Evolutionary conservation across 2,797 vertebrate genomes (phyloP), one percentile per base, ranked within the genome.

Genomic region (Craterocephalus amniculus): DNA sequence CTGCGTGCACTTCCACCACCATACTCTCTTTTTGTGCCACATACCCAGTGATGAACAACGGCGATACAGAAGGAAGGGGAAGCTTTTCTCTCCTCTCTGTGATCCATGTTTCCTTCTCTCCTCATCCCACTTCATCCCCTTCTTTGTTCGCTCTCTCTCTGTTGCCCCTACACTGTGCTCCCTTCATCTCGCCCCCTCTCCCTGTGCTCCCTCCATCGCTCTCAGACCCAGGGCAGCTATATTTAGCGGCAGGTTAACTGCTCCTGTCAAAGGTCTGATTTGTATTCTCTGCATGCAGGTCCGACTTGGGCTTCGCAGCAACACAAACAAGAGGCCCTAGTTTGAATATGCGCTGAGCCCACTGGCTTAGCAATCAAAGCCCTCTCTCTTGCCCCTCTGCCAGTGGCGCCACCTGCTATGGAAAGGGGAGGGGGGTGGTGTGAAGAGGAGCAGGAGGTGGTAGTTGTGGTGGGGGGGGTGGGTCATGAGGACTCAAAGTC

Each of bases 261-360:
- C 90, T 89, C 87, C 90, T 93, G 92, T 93, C 92, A 94, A 89
- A 92, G 93, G 91, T 93, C 90, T 93, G 91, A 93, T 93, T 93
- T 92, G 92, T 94, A 93, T 94, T 93, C 92, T 87, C 89, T 81
- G 90, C 92, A 91, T 92, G 92, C 82, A 24, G 84, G 85, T 83
- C 87, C 86, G 90, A 89, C 91, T 92, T 66, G 85, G 89, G 90
- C 89, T 86, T 85, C 76, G 73, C 87, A 81, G 89, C 86, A 82
- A 89, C 90, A 92, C 90, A 92, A 93, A 94, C 92, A 93, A 93
- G 93, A 91, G 91, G 81, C 89, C 87, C 86, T 77, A 63, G 90
- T 92, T 92, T 93, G 89, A 93, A 93, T 93, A 92, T 91, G 90
- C 90, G 89, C 89, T 78, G 83, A 90, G 84, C 92, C 88, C 85